A percentile compares a stretch with the other conserved stretches of the same genome.
phyloP scores from a whole-genome alignment of 2,113 vertebrate species.

The Rhinichthys klamathensis region DNA sequence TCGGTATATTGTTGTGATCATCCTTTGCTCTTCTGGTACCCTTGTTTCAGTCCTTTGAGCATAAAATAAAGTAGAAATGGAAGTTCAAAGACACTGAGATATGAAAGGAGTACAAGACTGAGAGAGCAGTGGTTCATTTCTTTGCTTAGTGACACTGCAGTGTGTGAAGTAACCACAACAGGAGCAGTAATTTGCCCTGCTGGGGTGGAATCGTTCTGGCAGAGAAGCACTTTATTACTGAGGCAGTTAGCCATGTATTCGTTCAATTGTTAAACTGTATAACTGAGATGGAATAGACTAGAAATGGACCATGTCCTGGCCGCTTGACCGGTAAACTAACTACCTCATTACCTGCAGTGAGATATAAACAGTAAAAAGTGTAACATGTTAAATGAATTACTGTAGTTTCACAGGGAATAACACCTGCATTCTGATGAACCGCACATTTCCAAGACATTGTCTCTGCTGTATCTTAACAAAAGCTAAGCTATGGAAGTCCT shows the following conservation, averaged over 20 bases:
- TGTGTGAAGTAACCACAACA: constrained; percentile 43
- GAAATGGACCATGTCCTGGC: not conserved
- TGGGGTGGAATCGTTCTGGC: constrained; percentile 41
- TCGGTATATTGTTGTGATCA: not conserved
- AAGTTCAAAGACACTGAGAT: constrained; percentile 7
- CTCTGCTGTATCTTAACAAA: not conserved
- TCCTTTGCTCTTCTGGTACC: not conserved
- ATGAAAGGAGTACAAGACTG: constrained; percentile 6
- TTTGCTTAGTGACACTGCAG: constrained; percentile 26
- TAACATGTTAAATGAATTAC: not conserved
- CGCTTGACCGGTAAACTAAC: not conserved
- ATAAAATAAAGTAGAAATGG: constrained; percentile 23
- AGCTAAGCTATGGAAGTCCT: no score
- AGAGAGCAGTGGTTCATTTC: constrained; percentile 30
- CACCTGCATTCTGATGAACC: not conserved
- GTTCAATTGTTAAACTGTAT: constrained; percentile 16
- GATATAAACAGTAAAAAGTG: constrained; percentile 3
- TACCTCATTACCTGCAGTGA: not conserved
- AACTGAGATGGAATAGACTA: constrained; percentile 4
- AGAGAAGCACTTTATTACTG: constrained; percentile 25
- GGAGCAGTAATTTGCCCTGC: constrained; percentile 21
- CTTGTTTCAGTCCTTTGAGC: constrained; percentile 39
- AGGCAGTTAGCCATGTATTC: constrained; percentile 29
- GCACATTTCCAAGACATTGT: not conserved
- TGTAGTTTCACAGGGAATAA: not conserved